phyloP scores from a whole-genome alignment of 2,888 invertebrate species.

The Leucophenga maculata region DNA sequence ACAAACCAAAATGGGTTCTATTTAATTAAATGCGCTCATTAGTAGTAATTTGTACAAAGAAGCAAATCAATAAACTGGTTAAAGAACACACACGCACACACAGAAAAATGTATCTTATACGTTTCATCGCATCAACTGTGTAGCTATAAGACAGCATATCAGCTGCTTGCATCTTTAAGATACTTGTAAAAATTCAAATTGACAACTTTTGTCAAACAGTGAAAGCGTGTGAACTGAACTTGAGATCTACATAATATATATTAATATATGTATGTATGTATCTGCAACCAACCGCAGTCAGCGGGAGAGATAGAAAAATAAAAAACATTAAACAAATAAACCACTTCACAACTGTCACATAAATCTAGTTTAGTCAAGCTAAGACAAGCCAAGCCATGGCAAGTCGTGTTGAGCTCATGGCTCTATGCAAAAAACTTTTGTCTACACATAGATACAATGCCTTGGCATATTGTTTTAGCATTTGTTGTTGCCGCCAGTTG shows the following conservation, averaged over 20 bases:
- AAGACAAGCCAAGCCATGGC: background rate
- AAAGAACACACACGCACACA: conserved; percentile 12
- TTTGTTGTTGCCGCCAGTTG: conserved; percentile 24
- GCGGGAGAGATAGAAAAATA: conserved; percentile 32
- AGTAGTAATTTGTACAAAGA: conserved; percentile 54
- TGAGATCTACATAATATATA: conserved; percentile 44
- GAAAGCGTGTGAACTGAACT: conserved; percentile 72
- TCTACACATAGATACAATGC: conserved; percentile 38
- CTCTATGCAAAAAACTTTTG: conserved; percentile 29
- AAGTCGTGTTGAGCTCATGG: background rate
- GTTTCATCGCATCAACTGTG: background rate
- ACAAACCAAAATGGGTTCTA: conserved; percentile 1
- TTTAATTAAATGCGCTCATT: conserved; percentile 44
- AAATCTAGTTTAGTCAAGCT: conserved; percentile 17
- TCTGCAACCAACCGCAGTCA: conserved; percentile 38
- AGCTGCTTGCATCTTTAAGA: too few species aligned
- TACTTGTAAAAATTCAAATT: conserved; percentile 46
- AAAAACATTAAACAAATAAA: conserved; percentile 18
- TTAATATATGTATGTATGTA: background rate
- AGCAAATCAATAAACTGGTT: conserved; percentile 13
- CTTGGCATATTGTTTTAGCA: conserved; percentile 39
- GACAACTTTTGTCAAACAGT: conserved; percentile 55
- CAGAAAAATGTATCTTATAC: background rate
- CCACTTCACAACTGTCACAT: conserved; percentile 19
- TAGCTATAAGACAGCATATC: conserved; percentile 14